Evolutionary conservation across 2,113 vertebrate genomes (phyloP).

Genomic region (Microcebus lehilahytsara): DNA sequence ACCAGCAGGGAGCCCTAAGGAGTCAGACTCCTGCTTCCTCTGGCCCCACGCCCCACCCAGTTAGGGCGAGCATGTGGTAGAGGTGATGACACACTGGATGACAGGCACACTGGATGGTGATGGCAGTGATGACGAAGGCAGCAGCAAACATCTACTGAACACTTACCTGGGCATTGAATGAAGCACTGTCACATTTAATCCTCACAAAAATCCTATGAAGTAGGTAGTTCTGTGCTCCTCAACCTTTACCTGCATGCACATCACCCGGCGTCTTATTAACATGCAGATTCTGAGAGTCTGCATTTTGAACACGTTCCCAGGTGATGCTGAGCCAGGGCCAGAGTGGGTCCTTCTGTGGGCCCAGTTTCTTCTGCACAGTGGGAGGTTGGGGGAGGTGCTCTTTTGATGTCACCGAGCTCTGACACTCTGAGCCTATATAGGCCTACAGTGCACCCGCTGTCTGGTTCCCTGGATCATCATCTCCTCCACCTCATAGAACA

Average conservation of each 20-base stretch:
- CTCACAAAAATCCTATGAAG: not conserved
- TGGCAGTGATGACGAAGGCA: fast-evolving
- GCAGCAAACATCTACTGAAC: not conserved
- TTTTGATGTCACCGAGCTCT: not conserved
- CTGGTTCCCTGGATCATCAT: not conserved
- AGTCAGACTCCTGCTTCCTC: not conserved
- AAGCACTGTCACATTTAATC: not conserved
- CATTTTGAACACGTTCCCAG: not conserved
- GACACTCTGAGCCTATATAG: not conserved
- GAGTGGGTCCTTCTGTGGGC: not conserved
- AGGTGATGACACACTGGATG: too few species aligned
- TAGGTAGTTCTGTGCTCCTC: not conserved
- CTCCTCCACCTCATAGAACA: not conserved
- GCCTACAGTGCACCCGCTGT: not conserved
- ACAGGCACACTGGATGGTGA: not conserved
- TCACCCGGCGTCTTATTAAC: not conserved
- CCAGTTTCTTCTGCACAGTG: not conserved
- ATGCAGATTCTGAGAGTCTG: not conserved
- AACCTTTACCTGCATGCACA: fast-evolving
- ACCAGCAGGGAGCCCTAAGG: not conserved
- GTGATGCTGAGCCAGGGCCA: not conserved
- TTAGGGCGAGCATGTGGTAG: not conserved
- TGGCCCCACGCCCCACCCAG: too few species aligned
- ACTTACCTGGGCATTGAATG: not conserved
- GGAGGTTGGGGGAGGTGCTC: not conserved